Evolutionary conservation across 2,797 vertebrate genomes (phyloP).

Genomic region (Stomatorhinus walkeri): DNA sequence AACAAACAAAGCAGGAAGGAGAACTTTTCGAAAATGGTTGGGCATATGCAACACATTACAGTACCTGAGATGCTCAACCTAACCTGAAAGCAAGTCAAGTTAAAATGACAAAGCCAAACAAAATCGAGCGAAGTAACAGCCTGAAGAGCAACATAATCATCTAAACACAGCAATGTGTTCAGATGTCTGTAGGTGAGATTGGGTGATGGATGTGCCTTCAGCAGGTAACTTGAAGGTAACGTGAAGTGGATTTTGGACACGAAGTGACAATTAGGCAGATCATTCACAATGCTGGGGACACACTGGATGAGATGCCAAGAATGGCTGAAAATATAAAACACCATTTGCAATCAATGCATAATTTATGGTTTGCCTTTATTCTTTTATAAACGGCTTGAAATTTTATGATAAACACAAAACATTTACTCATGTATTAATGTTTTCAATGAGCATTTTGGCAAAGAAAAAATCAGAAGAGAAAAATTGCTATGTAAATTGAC

Average conservation of each 20-base stretch:
- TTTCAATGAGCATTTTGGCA: not conserved
- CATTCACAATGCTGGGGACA: not conserved
- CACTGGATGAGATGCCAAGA: not conserved
- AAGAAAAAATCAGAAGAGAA: not conserved
- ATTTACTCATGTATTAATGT: not conserved
- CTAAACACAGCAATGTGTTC: not conserved
- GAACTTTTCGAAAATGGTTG: not conserved
- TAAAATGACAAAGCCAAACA: not conserved
- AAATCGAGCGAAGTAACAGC: not conserved
- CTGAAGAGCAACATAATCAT: not conserved
- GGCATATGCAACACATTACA: not conserved
- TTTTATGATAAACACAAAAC: not conserved
- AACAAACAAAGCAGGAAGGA: not conserved
- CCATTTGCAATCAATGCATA: not conserved
- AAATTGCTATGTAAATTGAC: not conserved
- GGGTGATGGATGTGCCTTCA: not conserved
- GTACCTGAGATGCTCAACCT: not conserved
- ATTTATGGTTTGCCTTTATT: not conserved
- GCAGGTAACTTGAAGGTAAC: not conserved
- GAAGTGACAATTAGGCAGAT: not conserved
- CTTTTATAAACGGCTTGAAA: not conserved
- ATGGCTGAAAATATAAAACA: not conserved
- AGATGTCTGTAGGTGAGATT: not conserved
- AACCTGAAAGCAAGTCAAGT: not conserved
- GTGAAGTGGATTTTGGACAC: not conserved